phyloP scores from a whole-genome alignment of 2,113 vertebrate species.

The Scopus umbretta region DNA sequence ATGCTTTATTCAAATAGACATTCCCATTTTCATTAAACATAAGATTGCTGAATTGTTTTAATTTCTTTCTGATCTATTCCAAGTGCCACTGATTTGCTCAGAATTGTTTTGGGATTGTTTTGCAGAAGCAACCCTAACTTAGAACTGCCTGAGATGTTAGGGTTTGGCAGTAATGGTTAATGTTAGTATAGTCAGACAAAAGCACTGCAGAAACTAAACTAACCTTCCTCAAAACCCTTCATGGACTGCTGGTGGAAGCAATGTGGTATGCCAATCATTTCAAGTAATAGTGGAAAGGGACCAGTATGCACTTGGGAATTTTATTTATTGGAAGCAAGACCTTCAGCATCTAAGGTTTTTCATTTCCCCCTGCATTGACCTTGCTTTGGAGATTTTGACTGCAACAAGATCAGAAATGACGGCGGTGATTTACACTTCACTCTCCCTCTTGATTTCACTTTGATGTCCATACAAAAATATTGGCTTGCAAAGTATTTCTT shows the following conservation, averaged over 20 bases:
- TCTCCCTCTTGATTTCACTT: not conserved
- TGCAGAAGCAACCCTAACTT: not conserved
- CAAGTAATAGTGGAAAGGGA: not conserved
- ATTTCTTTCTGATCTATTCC: not conserved
- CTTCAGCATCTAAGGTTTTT: not conserved
- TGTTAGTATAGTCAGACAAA: not conserved
- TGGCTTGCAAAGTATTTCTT: constrained; percentile 38
- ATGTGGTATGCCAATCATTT: not conserved
- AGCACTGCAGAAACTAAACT: not conserved
- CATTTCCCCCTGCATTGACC: not conserved
- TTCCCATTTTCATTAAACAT: not conserved
- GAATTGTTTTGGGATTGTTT: not conserved
- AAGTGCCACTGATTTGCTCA: not conserved
- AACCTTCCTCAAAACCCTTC: not conserved
- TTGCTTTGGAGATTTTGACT: constrained; percentile 2
- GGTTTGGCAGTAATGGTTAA: not conserved
- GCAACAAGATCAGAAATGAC: not conserved
- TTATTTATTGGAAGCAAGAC: not conserved
- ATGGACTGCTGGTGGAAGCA: not conserved
- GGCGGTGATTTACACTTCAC: not conserved
- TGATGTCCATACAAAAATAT: not conserved
- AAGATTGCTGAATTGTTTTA: not conserved
- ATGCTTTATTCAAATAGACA: not conserved
- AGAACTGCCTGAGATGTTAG: not conserved
- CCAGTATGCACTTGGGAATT: not conserved